Conservation (phyloP, 1,140 invertebrate genomes). For the Drosophila nigromelanica region DNA sequence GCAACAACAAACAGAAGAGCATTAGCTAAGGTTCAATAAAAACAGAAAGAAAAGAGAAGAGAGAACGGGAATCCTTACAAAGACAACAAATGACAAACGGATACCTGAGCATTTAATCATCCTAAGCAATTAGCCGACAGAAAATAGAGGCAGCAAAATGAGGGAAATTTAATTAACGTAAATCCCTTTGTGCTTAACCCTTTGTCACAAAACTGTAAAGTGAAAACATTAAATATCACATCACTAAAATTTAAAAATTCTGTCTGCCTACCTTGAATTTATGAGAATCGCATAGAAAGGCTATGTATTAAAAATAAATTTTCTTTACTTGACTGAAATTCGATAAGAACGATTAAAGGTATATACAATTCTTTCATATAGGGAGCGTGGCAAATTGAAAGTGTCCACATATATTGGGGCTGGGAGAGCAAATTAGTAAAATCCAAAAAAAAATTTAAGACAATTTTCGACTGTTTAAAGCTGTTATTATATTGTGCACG, state of each 20-base stretch:
- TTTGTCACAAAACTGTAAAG: not conserved
- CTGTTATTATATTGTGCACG: too few species aligned
- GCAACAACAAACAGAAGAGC: not conserved
- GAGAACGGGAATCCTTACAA: conserved; percentile 33
- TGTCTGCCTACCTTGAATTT: not conserved
- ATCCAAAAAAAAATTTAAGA: too few species aligned
- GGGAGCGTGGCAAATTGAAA: too few species aligned
- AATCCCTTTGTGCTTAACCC: conserved; percentile 6
- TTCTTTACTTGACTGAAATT: too few species aligned
- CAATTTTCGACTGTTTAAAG: too few species aligned
- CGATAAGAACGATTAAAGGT: too few species aligned
- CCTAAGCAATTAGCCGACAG: conserved; percentile 32
- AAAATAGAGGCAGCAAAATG: not conserved
- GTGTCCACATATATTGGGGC: too few species aligned
- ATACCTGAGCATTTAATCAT: conserved; percentile 34
- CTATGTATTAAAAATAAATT: not conserved
- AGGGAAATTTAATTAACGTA: conserved; percentile 1
- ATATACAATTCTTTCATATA: too few species aligned
- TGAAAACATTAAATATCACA: too few species aligned
- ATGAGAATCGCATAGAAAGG: conserved; percentile 2
- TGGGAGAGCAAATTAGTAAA: too few species aligned
- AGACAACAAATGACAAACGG: conserved; percentile 22
- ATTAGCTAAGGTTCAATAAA: conserved; percentile 26
- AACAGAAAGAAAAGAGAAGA: too few species aligned
- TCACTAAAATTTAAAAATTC: not conserved